Base-by-base conservation (phyloP, 2,888 invertebrate species). In the Drosophila koepferae region DNA sequence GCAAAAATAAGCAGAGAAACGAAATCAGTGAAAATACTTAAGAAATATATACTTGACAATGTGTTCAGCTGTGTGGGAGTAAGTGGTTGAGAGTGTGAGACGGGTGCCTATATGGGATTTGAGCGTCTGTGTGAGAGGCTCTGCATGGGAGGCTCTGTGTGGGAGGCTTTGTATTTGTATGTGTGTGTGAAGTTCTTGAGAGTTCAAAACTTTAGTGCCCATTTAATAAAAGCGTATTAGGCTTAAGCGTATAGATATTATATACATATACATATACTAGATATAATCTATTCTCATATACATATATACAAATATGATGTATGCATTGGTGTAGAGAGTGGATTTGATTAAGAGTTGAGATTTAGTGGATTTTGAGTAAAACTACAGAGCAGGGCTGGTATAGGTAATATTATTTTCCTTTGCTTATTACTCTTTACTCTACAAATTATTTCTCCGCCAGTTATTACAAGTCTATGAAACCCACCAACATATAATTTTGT, bases 21-120 rank as follows among this genome's bases (percentile, higher is more conserved):
- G 56, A 73, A 71, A 60, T 67, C 74, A 81, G 72, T 64, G 69
- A 59, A 72, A 68, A 61, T 60, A 58, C 54, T 63, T 49, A 16
- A 63, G 59, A 40, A 36, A 49, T 16, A 58, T 49, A 36, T 31
- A 41, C 40, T 60, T 41, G 40, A 58, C 34, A 18, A 28, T 41
- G 28, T 36, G 12, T 48, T 2, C 18, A 43, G 43, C 43, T 51
- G 34, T 18, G 23, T 40, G 54, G 10, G 40, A 12, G 20, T 41
- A 28, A 16, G 55, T 23, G 40, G 23, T 0, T 36, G 0, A 14
- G 38, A 12, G 23, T 53, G 16, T 28, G 38, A 14, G 34, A 34
- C 28, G 38, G 16, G 14, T 16, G 14, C 38, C 16, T 38, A 38
- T 38, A 14, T 16, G 14, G 14, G 38, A 6, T 16, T 10, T 10